Conservation (phyloP, 2,797 vertebrate genomes). For the Coilia nasus region DNA sequence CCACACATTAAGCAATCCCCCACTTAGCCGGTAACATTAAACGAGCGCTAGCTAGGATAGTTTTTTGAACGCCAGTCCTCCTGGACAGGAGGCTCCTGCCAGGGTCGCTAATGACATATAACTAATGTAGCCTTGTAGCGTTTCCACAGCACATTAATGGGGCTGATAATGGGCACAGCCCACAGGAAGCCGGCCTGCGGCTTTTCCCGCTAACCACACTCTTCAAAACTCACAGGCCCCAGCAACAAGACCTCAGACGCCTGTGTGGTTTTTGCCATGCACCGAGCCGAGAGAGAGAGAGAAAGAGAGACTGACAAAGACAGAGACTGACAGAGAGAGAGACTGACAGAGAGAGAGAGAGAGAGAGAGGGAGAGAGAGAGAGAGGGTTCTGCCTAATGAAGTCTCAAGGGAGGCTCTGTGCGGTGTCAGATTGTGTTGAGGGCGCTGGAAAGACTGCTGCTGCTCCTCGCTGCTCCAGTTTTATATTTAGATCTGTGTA, state of each 20-base stretch:
- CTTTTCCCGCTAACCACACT: background rate
- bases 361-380: too few species aligned
- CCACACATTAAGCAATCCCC: background rate
- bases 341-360: too few species aligned
- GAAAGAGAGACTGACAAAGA: too few species aligned
- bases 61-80: background rate
- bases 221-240: background rate
- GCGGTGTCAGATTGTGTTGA: background rate
- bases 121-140: conserved; percentile 4
- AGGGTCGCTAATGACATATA: background rate
- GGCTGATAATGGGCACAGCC: background rate
- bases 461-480: conserved; percentile 3
- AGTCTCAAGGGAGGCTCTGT: conserved; percentile 30
- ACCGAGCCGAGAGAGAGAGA: background rate
- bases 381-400: conserved; percentile 28
- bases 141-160: background rate
- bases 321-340: background rate
- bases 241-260: conserved; percentile 10
- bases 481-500: background rate
- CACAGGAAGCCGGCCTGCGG: background rate
- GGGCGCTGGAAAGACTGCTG: background rate
- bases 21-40: background rate
- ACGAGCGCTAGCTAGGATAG: background rate
- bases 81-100: background rate
- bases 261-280: background rate